A percentile compares a stretch with the other conserved stretches of the same genome.
These are phyloP conservation scores for Acrobasis suavella DNA, from an alignment of 2,888 invertebrate genomes.

Conservation along the genomic window DNA sequence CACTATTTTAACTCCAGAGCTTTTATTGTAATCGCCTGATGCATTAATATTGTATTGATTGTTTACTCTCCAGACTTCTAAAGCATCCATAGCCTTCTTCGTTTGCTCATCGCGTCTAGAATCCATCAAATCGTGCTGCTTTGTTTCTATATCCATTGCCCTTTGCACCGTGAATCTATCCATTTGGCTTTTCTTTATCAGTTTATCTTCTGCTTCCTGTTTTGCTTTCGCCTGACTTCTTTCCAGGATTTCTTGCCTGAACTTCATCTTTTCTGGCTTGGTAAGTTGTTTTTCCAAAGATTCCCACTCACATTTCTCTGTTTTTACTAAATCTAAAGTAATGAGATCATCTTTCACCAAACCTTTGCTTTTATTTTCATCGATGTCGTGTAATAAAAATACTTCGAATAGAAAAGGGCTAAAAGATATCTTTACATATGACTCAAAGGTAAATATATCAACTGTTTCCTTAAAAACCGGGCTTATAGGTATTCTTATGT, in stretches of 20 bases:
- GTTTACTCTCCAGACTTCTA: constrained; percentile 83
- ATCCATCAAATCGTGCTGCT: constrained; percentile 84
- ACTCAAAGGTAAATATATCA: constrained; percentile 86
- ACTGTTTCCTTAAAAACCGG: constrained; percentile 84
- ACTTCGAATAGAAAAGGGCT: constrained; percentile 89
- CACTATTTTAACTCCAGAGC: constrained; percentile 45
- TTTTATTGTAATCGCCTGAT: constrained; percentile 23
- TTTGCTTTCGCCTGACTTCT: constrained; percentile 81
- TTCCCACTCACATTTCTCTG: constrained; percentile 80
- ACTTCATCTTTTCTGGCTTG: constrained; percentile 79
- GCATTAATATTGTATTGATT: constrained; percentile 30
- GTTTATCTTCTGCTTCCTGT: constrained; percentile 76
- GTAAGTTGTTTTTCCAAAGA: constrained; percentile 78
- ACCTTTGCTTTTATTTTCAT: constrained; percentile 85
- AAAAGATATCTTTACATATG: constrained; percentile 88
- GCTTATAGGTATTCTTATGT: constrained; percentile 85
- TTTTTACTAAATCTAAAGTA: constrained; percentile 86
- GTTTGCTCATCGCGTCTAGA: constrained; percentile 83
- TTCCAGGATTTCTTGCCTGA: constrained; percentile 82
- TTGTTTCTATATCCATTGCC: constrained; percentile 74
- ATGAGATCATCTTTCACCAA: constrained; percentile 84
- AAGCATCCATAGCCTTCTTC: constrained; percentile 84
- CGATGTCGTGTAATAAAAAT: constrained; percentile 84
- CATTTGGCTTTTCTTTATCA: constrained; percentile 76
- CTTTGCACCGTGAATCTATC: constrained; percentile 79